Percentiles rank a stretch among this genome's conserved stretches.
phyloP scores from a whole-genome alignment of 2,888 invertebrate species.

The Pyrocoelia pectoralis region DNA sequence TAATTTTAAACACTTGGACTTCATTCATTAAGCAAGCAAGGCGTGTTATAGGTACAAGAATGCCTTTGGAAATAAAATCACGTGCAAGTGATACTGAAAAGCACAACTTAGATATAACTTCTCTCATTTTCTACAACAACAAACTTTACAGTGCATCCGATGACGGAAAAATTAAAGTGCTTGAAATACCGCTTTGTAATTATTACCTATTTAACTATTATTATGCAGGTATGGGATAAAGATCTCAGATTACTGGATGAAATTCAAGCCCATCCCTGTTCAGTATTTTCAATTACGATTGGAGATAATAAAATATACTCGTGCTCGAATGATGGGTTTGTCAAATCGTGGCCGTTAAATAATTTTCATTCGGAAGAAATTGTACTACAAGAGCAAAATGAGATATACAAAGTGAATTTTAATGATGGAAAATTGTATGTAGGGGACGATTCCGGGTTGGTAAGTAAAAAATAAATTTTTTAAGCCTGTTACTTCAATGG shows the following conservation, averaged over 20 bases:
- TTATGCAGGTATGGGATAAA: slow-evolving; percentile 66
- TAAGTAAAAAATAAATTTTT: slow-evolving; percentile 54
- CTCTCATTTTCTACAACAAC: slow-evolving; percentile 47
- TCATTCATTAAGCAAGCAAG: background rate
- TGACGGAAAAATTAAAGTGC: slow-evolving; percentile 56
- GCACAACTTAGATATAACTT: slow-evolving; percentile 50
- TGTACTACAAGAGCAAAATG: slow-evolving; percentile 56
- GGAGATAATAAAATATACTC: slow-evolving; percentile 65
- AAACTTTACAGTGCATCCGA: slow-evolving; percentile 53
- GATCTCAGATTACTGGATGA: slow-evolving; percentile 59
- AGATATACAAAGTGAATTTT: slow-evolving; percentile 58
- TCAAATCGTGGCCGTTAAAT: slow-evolving; percentile 66
- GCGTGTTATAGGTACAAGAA: slow-evolving; percentile 41
- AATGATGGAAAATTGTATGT: slow-evolving; percentile 61
- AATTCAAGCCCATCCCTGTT: slow-evolving; percentile 67
- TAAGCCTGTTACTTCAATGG: background rate
- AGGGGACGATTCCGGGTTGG: slow-evolving; percentile 70
- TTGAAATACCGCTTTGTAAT: slow-evolving; percentile 10
- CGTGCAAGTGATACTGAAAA: slow-evolving; percentile 45
- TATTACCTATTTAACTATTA: background rate
- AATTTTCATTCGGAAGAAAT: slow-evolving; percentile 56
- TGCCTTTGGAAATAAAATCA: slow-evolving; percentile 58
- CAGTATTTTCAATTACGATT: slow-evolving; percentile 68
- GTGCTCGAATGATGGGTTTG: slow-evolving; percentile 70
- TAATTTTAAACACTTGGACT: too few species aligned